Percentiles rank a stretch among this genome's conserved stretches.
phyloP scores from a whole-genome alignment of 2,888 invertebrate species.

The Carterocephalus palaemon region DNA sequence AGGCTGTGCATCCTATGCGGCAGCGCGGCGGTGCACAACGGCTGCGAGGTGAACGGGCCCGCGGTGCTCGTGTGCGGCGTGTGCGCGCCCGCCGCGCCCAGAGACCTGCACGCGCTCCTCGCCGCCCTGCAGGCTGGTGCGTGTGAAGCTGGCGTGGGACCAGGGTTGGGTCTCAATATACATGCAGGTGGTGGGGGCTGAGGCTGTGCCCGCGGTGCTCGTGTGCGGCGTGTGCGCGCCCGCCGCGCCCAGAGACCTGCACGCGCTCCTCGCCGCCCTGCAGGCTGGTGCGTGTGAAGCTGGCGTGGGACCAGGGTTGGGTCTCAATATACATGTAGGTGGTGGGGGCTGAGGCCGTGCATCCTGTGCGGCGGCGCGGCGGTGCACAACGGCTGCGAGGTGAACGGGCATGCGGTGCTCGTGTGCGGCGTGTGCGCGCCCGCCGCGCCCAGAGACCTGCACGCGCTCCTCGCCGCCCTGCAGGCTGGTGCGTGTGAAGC shows the following conservation, averaged over 20 bases:
- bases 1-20: slow-evolving; percentile 61
- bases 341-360: slow-evolving; percentile 58
- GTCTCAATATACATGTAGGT: slow-evolving; percentile 36
- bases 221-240: too few relatives aligned
- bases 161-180: too few relatives aligned
- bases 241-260: too few relatives aligned
- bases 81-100: slow-evolving; percentile 50
- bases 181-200: too few relatives aligned
- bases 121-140: slow-evolving; percentile 35
- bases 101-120: slow-evolving; percentile 39
- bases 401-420: slow-evolving; percentile 23
- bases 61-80: slow-evolving; percentile 40
- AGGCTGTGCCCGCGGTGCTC: too few relatives aligned
- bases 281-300: too few relatives aligned
- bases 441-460: slow-evolving; percentile 45
- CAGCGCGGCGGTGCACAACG: slow-evolving; percentile 46
- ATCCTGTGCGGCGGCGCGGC: slow-evolving; percentile 60
- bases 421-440: slow-evolving; percentile 48
- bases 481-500: slow-evolving; percentile 31
- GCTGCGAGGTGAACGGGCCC: slow-evolving; percentile 27
- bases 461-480: slow-evolving; percentile 37
- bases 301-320: too few relatives aligned
- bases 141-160: too few relatives aligned
- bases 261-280: too few relatives aligned
- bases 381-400: slow-evolving; percentile 39